These are phyloP conservation scores for Pelobates cultripes DNA, from an alignment of 2,797 vertebrate genomes.

Conservation along the genomic window DNA sequence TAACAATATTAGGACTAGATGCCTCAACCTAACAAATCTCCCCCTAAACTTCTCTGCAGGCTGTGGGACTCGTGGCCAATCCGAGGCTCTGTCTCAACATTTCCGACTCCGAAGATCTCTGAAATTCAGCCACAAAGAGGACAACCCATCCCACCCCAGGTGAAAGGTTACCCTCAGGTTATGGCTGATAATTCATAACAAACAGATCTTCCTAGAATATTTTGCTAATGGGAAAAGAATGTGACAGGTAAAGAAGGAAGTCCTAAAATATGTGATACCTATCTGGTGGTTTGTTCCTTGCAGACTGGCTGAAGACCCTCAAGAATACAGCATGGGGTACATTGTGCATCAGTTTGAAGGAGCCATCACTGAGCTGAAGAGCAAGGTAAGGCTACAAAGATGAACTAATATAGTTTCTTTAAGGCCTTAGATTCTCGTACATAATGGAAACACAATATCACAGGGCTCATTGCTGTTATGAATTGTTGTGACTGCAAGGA, in stretches of 20 bases:
- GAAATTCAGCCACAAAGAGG: constrained; percentile 69
- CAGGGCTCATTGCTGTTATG: too few species aligned
- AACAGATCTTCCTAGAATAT: too few species aligned
- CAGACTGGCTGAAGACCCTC: constrained; percentile 3
- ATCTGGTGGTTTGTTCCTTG: not conserved
- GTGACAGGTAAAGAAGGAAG: too few species aligned
- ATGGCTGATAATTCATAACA: not conserved
- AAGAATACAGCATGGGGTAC: constrained; percentile 57
- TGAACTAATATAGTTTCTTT: not conserved
- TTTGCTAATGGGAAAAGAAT: too few species aligned
- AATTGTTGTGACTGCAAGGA: too few species aligned
- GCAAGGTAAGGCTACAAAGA: constrained; percentile 59
- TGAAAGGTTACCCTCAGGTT: constrained; percentile 19
- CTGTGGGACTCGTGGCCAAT: constrained; percentile 64
- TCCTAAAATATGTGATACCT: too few species aligned
- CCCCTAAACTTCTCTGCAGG: constrained; percentile 51
- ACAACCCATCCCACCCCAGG: constrained; percentile 64
- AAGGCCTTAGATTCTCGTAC: not conserved
- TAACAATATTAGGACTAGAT: too few species aligned
- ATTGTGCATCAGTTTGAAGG: constrained; percentile 63
- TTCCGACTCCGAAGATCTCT: constrained; percentile 68
- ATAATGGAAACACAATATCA: not conserved
- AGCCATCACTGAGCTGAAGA: constrained; percentile 59
- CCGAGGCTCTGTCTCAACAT: constrained; percentile 63
- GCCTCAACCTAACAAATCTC: too few species aligned